phyloP scores from a whole-genome alignment of 2,113 vertebrate genomes.

The Pseudonaja textilis region DNA sequence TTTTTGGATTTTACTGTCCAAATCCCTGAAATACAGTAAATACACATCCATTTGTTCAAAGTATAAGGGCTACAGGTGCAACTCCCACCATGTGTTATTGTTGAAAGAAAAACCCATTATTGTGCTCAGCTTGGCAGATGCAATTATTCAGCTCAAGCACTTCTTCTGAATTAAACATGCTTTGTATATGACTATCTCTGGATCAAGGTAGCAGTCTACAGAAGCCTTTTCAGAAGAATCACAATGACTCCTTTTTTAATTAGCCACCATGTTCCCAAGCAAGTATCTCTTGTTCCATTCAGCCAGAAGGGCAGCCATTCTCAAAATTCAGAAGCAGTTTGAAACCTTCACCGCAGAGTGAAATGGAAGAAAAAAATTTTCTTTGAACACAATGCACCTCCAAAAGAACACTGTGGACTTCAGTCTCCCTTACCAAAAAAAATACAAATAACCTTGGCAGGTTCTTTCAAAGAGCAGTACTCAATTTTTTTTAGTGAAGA shows the following conservation, averaged over 20 bases:
- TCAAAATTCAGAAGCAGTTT: not conserved
- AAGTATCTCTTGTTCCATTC: not conserved
- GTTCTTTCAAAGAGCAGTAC: slow-evolving; percentile 47
- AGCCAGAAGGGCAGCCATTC: not conserved
- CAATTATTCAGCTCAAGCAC: not conserved
- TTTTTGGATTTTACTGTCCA: not conserved
- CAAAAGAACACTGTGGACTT: not conserved
- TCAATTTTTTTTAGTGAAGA: slow-evolving; percentile 26
- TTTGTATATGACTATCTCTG: not conserved
- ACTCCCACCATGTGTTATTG: not conserved
- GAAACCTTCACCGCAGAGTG: not conserved
- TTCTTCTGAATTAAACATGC: not conserved
- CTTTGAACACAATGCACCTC: not conserved
- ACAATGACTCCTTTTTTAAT: not conserved
- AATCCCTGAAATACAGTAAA: not conserved
- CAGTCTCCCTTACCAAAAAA: not conserved
- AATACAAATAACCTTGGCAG: slow-evolving; percentile 47
- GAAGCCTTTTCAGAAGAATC: not conserved
- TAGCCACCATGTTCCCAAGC: not conserved
- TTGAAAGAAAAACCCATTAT: not conserved
- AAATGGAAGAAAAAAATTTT: not conserved
- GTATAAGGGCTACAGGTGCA: not conserved
- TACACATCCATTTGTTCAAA: not conserved
- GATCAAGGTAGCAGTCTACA: not conserved
- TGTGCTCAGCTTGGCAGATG: not conserved